A percentile compares a stretch with the other conserved stretches of the same genome.
Evolutionary conservation across 2,888 invertebrate species (phyloP).

Genomic region (Harmothoe impar): DNA sequence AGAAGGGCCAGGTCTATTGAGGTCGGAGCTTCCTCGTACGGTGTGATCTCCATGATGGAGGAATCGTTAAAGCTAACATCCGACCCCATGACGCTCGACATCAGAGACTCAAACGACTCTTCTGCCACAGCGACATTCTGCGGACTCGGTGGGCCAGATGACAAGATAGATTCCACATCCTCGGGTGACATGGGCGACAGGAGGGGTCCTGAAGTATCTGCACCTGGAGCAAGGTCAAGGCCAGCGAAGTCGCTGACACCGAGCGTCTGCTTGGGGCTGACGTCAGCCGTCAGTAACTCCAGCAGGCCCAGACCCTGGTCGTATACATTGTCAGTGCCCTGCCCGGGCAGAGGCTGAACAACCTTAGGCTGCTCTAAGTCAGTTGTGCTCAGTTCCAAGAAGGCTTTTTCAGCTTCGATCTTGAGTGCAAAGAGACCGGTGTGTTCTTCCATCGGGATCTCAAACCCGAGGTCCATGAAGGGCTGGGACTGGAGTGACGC

Average conservation of each 20-base stretch:
- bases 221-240: neutral
- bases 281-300: conserved; percentile 21
- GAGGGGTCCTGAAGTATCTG: conserved; percentile 57
- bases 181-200: conserved; percentile 68
- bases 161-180: conserved; percentile 69
- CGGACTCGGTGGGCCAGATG: conserved; percentile 67
- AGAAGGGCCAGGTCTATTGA: conserved; percentile 2
- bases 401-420: conserved; percentile 28
- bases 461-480: neutral
- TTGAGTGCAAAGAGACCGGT: conserved; percentile 34
- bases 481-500: neutral
- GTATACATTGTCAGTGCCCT: conserved; percentile 29
- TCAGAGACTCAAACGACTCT: conserved; percentile 48
- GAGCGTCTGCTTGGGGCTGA: neutral
- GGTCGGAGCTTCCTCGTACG: neutral
- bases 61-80: neutral
- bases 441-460: neutral
- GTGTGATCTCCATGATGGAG: conserved; percentile 31
- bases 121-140: neutral
- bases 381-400: conserved; percentile 44
- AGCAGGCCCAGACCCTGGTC: conserved; percentile 52
- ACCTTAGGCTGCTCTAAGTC: neutral
- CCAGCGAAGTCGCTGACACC: neutral
- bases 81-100: conserved; percentile 17
- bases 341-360: neutral